Conservation (phyloP, 2,797 vertebrate species). For the Anableps anableps region DNA sequence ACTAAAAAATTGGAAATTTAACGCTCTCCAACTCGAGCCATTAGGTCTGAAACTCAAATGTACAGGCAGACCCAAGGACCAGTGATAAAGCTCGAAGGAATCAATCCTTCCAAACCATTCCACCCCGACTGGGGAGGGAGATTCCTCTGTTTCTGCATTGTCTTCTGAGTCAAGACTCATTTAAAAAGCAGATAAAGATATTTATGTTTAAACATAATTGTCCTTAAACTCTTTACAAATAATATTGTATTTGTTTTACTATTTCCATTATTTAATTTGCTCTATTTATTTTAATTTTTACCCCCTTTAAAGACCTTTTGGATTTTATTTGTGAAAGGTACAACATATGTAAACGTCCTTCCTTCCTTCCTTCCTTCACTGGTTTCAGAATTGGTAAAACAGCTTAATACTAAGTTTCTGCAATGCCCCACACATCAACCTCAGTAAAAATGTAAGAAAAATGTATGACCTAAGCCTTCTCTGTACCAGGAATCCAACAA, state of each 20-base stretch:
- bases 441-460: too few species aligned
- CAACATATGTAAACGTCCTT: too few species aligned
- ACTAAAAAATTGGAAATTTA: not conserved
- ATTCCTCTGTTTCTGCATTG: not conserved
- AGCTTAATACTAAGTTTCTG: too few species aligned
- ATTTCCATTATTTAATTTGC: not conserved
- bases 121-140: not conserved
- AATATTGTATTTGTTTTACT: too few species aligned
- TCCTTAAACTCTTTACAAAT: not conserved
- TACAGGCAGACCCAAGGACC: not conserved
- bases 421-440: too few species aligned
- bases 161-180: not conserved
- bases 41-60: not conserved
- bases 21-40: not conserved
- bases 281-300: too few species aligned
- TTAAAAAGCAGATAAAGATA: not conserved
- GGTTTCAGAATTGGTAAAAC: too few species aligned
- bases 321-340: too few species aligned
- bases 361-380: too few species aligned
- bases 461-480: too few species aligned
- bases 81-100: not conserved
- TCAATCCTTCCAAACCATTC: not conserved
- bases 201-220: not conserved
- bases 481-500: too few species aligned
- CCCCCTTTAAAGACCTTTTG: too few species aligned